Conservation (phyloP, 2,888 invertebrate species). For the Hydrotaea diabolus region DNA sequence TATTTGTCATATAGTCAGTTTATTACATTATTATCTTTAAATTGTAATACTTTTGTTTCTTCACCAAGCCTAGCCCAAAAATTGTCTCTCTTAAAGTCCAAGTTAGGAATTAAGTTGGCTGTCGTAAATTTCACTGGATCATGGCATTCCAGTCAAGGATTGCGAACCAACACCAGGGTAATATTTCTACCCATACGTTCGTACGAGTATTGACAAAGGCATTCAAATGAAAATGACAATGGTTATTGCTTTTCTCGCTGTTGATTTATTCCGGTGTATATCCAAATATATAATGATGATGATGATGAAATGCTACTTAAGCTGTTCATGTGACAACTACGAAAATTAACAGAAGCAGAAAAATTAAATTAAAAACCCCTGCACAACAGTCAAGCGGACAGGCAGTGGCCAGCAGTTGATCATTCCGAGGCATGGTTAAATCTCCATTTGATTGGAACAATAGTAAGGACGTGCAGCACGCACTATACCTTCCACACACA, state of each 20-base stretch:
- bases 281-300: slow-evolving; percentile 2
- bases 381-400: too few species aligned
- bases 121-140: too few species aligned
- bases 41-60: too few species aligned
- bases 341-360: slow-evolving; percentile 56
- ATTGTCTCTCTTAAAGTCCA: too few species aligned
- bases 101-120: too few species aligned
- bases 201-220: too few species aligned
- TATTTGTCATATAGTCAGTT: too few species aligned
- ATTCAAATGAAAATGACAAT: background rate
- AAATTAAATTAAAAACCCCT: slow-evolving; percentile 60
- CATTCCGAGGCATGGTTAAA: background rate
- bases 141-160: too few species aligned
- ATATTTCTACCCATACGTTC: too few species aligned
- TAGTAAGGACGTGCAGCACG: background rate
- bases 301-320: slow-evolving; percentile 58
- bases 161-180: too few species aligned
- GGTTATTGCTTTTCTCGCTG: slow-evolving; percentile 33
- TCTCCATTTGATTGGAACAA: slow-evolving; percentile 14
- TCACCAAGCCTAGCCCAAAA: too few species aligned
- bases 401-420: background rate
- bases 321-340: slow-evolving; percentile 61
- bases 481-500: slow-evolving; percentile 18
- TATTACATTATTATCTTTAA: too few species aligned
- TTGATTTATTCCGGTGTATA: background rate